Evolutionary conservation across 1,140 invertebrate species (phyloP).

Genomic region (Theocolax elegans): DNA sequence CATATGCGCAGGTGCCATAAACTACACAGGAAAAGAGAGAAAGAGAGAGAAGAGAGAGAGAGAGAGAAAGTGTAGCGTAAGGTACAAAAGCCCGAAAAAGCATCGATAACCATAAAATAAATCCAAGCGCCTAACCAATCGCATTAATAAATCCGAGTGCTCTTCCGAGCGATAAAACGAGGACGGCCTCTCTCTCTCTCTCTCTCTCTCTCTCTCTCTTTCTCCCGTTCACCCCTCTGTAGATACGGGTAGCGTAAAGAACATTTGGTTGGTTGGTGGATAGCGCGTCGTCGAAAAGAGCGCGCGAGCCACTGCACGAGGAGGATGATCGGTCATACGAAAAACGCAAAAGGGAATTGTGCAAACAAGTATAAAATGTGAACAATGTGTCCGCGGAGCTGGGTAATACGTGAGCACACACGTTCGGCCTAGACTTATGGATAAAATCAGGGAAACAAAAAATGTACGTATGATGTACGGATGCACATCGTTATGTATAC

Average conservation of each 20-base stretch:
- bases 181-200: conserved; percentile 28
- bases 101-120: conserved; percentile 56
- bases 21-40: neutral
- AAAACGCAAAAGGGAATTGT: conserved; percentile 60
- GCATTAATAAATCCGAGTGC: conserved; percentile 62
- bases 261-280: conserved; percentile 46
- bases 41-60: neutral
- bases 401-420: conserved; percentile 52
- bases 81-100: neutral
- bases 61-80: neutral
- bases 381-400: conserved; percentile 64
- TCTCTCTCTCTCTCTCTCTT: conserved; percentile 29
- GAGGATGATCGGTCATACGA: conserved; percentile 40
- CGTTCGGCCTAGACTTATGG: conserved; percentile 15
- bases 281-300: neutral
- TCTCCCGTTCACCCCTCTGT: neutral
- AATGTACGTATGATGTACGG: too few relatives aligned
- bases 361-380: conserved; percentile 67
- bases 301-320: too few relatives aligned
- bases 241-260: too few relatives aligned
- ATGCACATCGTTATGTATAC: neutral
- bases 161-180: conserved; percentile 62
- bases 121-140: conserved; percentile 57
- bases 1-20: neutral
- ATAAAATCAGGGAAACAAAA: conserved; percentile 19